phyloP scores from a whole-genome alignment of 2,113 vertebrate genomes.

The Rousettus leschenaultii region DNA sequence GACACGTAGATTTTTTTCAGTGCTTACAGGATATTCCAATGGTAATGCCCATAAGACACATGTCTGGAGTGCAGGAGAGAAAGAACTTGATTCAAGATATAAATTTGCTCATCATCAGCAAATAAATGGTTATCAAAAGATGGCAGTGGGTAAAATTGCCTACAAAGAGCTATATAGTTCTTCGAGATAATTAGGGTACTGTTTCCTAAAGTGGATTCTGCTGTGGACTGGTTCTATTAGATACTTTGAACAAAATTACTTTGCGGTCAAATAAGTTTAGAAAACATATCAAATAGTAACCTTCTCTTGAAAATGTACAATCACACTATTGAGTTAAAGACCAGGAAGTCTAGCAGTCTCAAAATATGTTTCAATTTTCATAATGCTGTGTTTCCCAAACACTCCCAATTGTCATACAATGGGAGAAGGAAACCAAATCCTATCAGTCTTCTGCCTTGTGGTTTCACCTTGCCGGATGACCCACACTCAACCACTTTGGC shows the following conservation, averaged over 20 bases:
- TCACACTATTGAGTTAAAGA: not conserved
- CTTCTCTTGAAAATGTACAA: not conserved
- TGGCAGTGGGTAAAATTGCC: not conserved
- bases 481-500: not conserved
- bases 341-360: not conserved
- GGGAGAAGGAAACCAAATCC: not conserved
- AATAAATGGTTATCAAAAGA: not conserved
- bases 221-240: not conserved
- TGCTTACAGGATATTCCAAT: not conserved
- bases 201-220: not conserved
- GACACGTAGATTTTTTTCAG: not conserved
- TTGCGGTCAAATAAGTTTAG: slow-evolving; percentile 9
- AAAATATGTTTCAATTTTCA: not conserved
- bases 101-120: not conserved
- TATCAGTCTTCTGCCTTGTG: not conserved
- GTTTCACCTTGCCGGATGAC: not conserved
- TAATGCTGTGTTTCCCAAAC: not conserved
- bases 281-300: not conserved
- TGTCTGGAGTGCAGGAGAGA: not conserved
- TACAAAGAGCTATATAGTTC: not conserved
- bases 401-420: not conserved
- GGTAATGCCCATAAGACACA: not conserved
- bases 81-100: not conserved
- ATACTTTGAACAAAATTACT: slow-evolving; percentile 24
- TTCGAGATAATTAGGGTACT: not conserved